Evolutionary conservation across 2,113 vertebrate genomes (phyloP).

Genomic region (Lucifuga dentata): DNA sequence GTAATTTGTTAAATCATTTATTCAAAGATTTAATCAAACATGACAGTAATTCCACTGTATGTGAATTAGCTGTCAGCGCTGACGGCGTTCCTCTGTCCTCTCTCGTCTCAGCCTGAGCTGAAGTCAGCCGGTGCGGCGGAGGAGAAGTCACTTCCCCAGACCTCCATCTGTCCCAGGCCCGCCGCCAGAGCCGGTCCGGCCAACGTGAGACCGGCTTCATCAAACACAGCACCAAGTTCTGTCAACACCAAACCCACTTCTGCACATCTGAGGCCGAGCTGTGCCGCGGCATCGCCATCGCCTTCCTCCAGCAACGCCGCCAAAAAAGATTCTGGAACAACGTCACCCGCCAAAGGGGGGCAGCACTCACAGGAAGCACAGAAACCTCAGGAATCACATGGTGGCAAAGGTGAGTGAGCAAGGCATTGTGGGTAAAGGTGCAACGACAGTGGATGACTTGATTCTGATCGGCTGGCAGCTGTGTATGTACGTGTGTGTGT

Average conservation of each 20-base stretch:
- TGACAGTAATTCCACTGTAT: constrained; percentile 65
- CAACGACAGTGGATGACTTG: no score
- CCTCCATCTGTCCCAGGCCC: constrained; percentile 68
- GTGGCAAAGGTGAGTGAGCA: constrained; percentile 72
- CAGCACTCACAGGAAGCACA: constrained; percentile 53
- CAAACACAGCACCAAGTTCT: constrained; percentile 47
- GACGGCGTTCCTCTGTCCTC: constrained; percentile 11
- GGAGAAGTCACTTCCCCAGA: constrained; percentile 53
- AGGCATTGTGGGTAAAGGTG: not conserved
- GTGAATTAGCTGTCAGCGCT: constrained; percentile 68
- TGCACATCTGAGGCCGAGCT: constrained; percentile 42
- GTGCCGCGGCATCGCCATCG: constrained; percentile 16
- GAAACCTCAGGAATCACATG: constrained; percentile 49
- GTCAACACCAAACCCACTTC: constrained; percentile 42
- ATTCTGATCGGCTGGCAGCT: no score
- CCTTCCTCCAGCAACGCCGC: constrained; percentile 27
- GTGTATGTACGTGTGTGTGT: no score
- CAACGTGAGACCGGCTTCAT: constrained; percentile 52
- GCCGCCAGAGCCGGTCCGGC: constrained; percentile 58
- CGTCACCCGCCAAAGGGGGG: constrained; percentile 39
- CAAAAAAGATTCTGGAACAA: constrained; percentile 45
- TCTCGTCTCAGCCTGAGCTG: constrained; percentile 48
- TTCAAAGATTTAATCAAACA: constrained; percentile 63
- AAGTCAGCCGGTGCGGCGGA: constrained; percentile 39
- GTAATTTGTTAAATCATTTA: constrained; percentile 63